Evolutionary conservation across 2,888 invertebrate species (phyloP).

Genomic region (Galerucella nymphaeae): DNA sequence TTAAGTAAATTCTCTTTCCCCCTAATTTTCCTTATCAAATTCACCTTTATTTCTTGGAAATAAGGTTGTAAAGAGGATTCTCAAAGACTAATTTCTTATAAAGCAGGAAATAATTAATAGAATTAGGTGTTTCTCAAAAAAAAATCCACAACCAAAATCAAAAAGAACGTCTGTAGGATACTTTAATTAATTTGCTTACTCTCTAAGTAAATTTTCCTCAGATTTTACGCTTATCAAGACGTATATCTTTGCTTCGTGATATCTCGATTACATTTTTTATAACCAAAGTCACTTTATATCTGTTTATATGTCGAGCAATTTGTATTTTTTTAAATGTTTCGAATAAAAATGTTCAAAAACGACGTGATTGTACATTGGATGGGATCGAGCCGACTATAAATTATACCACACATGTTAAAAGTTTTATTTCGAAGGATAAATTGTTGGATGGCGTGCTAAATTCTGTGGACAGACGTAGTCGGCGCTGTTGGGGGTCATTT

Average conservation of each 20-base stretch:
- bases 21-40: not conserved
- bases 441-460: slow-evolving; percentile 31
- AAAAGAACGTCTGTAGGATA: not conserved
- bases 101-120: not conserved
- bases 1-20: not conserved
- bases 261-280: not conserved
- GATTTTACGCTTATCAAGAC: not conserved
- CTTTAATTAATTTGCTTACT: not conserved
- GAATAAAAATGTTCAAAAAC: not conserved
- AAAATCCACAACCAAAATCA: not conserved
- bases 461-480: slow-evolving; percentile 18
- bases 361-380: not conserved
- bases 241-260: too few species aligned
- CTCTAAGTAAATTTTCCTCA: not conserved
- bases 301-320: too few species aligned
- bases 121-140: not conserved
- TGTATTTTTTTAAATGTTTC: too few species aligned
- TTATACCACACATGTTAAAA: slow-evolving; percentile 22
- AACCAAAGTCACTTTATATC: too few species aligned
- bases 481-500: slow-evolving; percentile 13
- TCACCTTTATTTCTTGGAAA: not conserved
- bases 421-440: slow-evolving; percentile 26
- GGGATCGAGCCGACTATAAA: slow-evolving; percentile 13
- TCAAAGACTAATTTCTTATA: not conserved
- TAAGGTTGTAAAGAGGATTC: not conserved